Evolutionary conservation across 37 sponge, comb jelly and placozoan species (phyloP).

Genomic region (Ianthella basta): DNA sequence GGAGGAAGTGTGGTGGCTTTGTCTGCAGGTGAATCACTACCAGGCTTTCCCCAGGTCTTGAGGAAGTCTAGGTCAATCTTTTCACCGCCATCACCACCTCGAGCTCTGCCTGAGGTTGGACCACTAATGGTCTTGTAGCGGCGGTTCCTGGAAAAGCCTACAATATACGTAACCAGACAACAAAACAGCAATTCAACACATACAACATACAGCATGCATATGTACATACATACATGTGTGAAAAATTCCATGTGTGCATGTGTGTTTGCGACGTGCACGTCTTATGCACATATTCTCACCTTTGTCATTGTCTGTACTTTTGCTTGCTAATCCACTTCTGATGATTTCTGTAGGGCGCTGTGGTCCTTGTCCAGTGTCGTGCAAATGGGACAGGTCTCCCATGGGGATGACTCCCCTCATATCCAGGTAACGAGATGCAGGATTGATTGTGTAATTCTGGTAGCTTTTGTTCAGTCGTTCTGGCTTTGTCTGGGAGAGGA

Average conservation of each 20-base stretch:
- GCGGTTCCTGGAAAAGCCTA: too few relatives aligned
- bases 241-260: too few relatives aligned
- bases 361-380: constrained; percentile 56
- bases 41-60: constrained; percentile 3
- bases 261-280: too few relatives aligned
- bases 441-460: constrained; percentile 82
- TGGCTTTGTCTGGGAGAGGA: constrained; percentile 84
- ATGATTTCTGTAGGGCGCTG: constrained; percentile 22
- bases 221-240: too few relatives aligned
- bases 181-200: too few relatives aligned
- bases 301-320: not conserved
- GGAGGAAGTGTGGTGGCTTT: not conserved
- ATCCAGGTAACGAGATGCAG: constrained; percentile 80
- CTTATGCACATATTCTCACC: not conserved
- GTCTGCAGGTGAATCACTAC: not conserved
- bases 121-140: constrained; percentile 24
- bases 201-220: too few relatives aligned
- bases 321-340: constrained; percentile 26
- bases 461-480: constrained; percentile 63
- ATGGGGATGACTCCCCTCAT: constrained; percentile 56
- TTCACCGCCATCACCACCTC: not conserved
- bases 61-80: constrained; percentile 20
- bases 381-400: constrained; percentile 62
- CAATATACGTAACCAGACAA: too few relatives aligned
- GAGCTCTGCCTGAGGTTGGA: not conserved